Evolutionary conservation across 1,140 invertebrate genomes (phyloP), one percentile per base, ranked within the genome.

Genomic region (Drosophila trapezifrons): DNA sequence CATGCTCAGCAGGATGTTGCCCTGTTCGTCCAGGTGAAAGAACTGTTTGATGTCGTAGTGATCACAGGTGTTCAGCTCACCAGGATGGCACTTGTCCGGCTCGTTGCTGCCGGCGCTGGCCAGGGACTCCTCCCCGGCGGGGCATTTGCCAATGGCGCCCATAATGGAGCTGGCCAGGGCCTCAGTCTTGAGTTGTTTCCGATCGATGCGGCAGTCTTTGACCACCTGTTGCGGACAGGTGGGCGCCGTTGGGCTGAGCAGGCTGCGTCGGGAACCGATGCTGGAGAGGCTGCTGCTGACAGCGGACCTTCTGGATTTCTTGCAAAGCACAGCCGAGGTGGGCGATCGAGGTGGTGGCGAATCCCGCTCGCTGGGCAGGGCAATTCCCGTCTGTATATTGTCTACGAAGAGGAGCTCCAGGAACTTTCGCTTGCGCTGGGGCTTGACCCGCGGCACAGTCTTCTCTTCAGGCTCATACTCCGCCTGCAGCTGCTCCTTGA

Each of bases 21-120:
- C 91, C 75, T 89, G 75, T 51, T 92, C 91, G 72, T 91, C 90
- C 47, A 92, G 80, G 49, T 77, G 87, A 60, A 92, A 91, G 79
- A 91, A 91, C 65, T 91, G 77, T 72, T 91, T 91, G 66, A 91
- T 91, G 45, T 91, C 90, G 47, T 91, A 91, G 49, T 91, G 90
- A 76, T 91, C 90, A 58, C 90, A 90, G 80, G 69, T 81, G 38
- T 86, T 91, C 3, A 69, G 80, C 59, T 81, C 81, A 40, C 67
- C 63, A 22, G 89, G 89, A 80, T 91, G 90, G 43, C 89, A 90
- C 12, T 32, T 45, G 47, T 91, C 89, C 22, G 6, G 17, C 15
- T 47, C 58, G 27, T 29, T 5, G 10, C 7, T 9, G 46, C 46
- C 17, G 9, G 27, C 5, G 20, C 47, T 57, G 64, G 63, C 42